phyloP scores from a whole-genome alignment of 2,797 vertebrate genomes.

The Mormyrops attenuatus region DNA sequence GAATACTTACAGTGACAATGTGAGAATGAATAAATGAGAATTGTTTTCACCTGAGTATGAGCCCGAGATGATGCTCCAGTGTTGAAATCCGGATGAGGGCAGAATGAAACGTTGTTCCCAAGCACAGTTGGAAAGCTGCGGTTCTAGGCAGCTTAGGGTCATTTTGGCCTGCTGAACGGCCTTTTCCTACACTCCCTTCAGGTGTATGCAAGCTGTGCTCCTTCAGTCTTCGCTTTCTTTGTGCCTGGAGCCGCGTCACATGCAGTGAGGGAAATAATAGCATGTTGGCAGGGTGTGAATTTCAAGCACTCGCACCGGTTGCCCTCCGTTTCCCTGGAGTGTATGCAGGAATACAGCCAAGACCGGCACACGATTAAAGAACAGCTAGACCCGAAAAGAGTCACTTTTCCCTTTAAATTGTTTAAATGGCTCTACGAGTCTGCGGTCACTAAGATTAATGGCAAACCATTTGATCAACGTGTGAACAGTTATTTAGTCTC shows the following conservation, averaged over 20 bases:
- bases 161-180: background rate
- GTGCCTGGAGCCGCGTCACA: background rate
- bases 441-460: background rate
- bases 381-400: background rate
- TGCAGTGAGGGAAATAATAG: background rate
- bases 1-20: background rate
- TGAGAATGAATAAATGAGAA: background rate
- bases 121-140: background rate
- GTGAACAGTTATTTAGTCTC: background rate
- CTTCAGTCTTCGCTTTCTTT: background rate
- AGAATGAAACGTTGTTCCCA: background rate
- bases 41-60: background rate
- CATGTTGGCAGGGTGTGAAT: constrained; percentile 7
- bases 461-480: background rate
- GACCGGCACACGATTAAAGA: background rate
- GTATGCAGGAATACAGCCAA: background rate
- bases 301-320: background rate
- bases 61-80: background rate
- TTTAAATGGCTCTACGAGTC: background rate
- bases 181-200: background rate
- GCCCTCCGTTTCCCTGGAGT: background rate
- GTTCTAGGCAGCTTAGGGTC: background rate
- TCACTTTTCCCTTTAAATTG: background rate
- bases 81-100: background rate
- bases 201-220: background rate